phyloP scores from a whole-genome alignment of 2,797 vertebrate species.

The Decapterus maruadsi region DNA sequence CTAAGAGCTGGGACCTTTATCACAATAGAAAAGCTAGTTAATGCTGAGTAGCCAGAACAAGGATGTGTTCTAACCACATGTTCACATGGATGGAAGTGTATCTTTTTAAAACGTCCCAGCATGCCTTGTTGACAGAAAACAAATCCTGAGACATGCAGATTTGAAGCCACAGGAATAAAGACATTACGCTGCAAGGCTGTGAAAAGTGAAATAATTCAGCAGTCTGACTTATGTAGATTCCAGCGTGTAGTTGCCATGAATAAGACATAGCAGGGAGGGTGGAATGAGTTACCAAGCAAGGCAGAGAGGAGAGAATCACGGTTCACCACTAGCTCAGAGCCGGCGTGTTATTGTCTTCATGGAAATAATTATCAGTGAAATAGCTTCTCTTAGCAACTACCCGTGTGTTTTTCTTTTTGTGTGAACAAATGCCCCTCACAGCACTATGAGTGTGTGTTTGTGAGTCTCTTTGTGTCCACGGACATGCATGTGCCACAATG shows the following conservation, averaged over 20 bases:
- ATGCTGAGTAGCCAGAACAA: background rate
- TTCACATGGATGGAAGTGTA: background rate
- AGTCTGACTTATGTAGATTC: constrained; percentile 40
- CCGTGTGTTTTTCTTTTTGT: background rate
- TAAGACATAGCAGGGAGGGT: constrained; percentile 29
- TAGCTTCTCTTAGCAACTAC: constrained; percentile 8
- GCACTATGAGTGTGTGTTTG: constrained; percentile 4
- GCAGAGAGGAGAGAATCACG: constrained; percentile 12
- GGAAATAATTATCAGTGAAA: constrained; percentile 22
- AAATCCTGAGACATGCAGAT: constrained; percentile 5
- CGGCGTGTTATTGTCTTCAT: constrained; percentile 36
- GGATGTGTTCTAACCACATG: background rate
- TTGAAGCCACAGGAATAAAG: constrained; percentile 2
- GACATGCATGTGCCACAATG: constrained; percentile 67
- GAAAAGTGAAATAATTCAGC: constrained; percentile 24
- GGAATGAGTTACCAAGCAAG: constrained; percentile 11
- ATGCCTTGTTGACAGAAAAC: background rate
- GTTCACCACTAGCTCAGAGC: constrained; percentile 38
- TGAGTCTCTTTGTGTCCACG: constrained; percentile 30
- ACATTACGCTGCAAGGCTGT: constrained; percentile 2
- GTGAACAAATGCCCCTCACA: background rate
- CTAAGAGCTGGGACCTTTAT: background rate
- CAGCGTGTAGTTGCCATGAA: constrained; percentile 43
- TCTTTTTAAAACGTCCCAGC: constrained; percentile 8
- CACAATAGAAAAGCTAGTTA: constrained; percentile 8